Evolutionary conservation across 2,113 vertebrate species (phyloP), one percentile per base, ranked within the genome.

Genomic region (Ascaphus truei): DNA sequence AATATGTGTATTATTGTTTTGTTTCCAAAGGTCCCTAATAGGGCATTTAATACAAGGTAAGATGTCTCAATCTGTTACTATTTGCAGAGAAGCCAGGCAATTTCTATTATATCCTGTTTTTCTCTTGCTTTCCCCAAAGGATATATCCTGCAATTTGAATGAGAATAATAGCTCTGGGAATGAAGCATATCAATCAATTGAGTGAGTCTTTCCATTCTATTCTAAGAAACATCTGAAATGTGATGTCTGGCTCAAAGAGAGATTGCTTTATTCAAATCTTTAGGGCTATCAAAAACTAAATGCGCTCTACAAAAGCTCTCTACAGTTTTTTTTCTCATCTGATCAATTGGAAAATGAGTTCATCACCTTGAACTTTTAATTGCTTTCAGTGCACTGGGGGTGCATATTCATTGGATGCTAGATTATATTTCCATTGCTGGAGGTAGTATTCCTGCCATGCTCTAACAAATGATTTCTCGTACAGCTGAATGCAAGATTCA

Each of bases 361-460:
- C 41, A 43, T 75, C 13, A 65, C 57, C 67, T 61, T 51, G 23
- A 57, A 29, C n/a, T 73, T 73, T 59, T 71, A 69, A 65, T 62
- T 71, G 22, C 20, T 15, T 34, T 45, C 56, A 47, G n/a, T 29
- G 36, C 5, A 43, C 4, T 29, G 27, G 53, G n/a, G 29, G 29
- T 57, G 0, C 41, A 6, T 63, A 72, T 57, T 69, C 65, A 52
- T 58, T 57, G 48, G 20, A 18, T 69, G 43, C 29, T 58, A 69
- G 41, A 69, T 39, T 69, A 26, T 37, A 69, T 69, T 52, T 69
- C 57, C 33, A 51, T 69, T 47, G 57, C 33, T 50, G 67, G 62
- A n/a, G 25, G 12, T 64, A 71, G 0, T 0, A 0, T 39, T 27
- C 15, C 26, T 22, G 41, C 50, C 57, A 53, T 31, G 15, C 56